Base-by-base conservation (phyloP, 92 coral and sea anemone species). In the Phenganax marumi region DNA sequence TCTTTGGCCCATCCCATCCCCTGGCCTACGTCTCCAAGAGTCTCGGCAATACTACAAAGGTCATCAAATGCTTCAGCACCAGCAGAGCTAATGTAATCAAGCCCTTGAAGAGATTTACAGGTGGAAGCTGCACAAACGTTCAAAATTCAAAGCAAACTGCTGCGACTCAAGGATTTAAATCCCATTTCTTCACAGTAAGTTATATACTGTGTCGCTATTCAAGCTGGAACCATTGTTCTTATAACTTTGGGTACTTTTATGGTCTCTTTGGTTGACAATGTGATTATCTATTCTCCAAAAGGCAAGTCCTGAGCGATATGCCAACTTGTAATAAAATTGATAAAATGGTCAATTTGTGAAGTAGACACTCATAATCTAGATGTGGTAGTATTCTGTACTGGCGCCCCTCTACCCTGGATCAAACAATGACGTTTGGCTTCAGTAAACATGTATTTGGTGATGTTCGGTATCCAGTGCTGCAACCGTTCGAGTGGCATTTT, bases 371-470 rank as follows among this genome's bases (percentile, higher is more conserved):
- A 81, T 69, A 39, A 76, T 77, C 88, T 86, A 16, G 87, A 54
- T 50, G 69, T 71, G 51, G 83, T 75, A 19, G 46, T 83, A 7
- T 77, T 61, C 82, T 68, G 86, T 70, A 89, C 87, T 18, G 91
- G 90, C 25, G 87, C 83, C 18, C 94, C 94, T 75, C 94, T 91
- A 47, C 94, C 94, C 76, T 86, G 76, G 56, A 84, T 76, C 86
- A 91, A 61, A 83, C 90, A 76, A 63, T 90, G 90, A 12, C 91
- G 85, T 81, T 85, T 90, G 85, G 93, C 90, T 76, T 87, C 93
- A 8, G 93, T 87, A 70, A 87, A 87, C 51, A 90, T 64, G 83
- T 91, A 87, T 79, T 80, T 89, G 60, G 92, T 89, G 65, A 91
- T 81, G 62, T 85, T 86, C 56, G 96, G 96, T 69, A 91, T 89